Conservation (phyloP, 2,113 vertebrate species). For the Ramphastos sulfuratus region DNA sequence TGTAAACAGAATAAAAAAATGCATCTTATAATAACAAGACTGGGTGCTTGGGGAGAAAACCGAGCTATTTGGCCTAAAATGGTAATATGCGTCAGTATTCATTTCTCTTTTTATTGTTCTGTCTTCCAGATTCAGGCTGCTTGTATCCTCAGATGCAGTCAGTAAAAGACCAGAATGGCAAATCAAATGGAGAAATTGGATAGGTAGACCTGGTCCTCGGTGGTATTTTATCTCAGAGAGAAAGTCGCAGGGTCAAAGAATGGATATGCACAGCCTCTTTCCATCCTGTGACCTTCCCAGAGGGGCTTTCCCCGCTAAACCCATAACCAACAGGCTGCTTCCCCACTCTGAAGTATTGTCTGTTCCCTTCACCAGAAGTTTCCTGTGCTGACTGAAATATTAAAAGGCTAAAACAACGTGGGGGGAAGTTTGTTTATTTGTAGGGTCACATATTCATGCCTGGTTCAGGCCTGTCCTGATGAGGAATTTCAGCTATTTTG, state of each 20-base stretch:
- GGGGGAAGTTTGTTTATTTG: constrained; percentile 47
- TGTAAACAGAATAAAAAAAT: neutral
- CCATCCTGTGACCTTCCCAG: neutral
- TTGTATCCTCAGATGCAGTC: neutral
- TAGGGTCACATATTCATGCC: neutral
- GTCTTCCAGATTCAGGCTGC: neutral
- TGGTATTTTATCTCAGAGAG: neutral
- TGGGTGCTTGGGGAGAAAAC: neutral
- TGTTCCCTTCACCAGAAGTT: neutral
- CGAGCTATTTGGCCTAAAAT: neutral
- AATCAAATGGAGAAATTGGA: rapidly evolving
- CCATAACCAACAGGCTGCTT: neutral
- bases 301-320: neutral
- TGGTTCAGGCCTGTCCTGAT: neutral
- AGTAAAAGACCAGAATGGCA: neutral
- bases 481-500: constrained; percentile 58
- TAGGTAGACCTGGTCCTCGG: neutral
- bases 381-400: constrained; percentile 62
- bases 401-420: neutral
- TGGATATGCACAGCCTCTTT: neutral
- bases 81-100: neutral
- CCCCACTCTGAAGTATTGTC: constrained; percentile 36
- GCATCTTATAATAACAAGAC: neutral
- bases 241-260: neutral
- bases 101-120: neutral